These are phyloP conservation scores for Acanthosepion pharaonis DNA, from an alignment of 2,888 invertebrate genomes.

Conservation along the genomic window DNA sequence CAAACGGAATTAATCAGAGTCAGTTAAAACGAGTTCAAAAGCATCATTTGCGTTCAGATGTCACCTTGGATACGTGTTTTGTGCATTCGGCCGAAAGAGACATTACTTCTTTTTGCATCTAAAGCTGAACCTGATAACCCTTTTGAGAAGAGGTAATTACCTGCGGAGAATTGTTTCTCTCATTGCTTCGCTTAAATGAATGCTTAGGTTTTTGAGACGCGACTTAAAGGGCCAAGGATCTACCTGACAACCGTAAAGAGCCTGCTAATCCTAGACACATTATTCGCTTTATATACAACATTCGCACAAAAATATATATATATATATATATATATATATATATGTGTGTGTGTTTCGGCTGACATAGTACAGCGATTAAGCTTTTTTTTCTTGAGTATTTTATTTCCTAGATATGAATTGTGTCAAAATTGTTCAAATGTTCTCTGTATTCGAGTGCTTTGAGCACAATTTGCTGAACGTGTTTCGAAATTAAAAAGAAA, in stretches of 20 bases:
- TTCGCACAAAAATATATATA: no score
- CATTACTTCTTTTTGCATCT: background rate
- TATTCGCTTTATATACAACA: background rate
- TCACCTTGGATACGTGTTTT: background rate
- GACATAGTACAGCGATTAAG: no score
- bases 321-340: no score
- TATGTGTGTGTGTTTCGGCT: no score
- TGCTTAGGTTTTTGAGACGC: background rate
- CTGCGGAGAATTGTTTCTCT: background rate
- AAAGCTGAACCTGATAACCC: background rate
- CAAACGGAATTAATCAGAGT: background rate
- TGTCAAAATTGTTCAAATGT: no score
- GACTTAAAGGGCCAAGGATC: constrained; percentile 33
- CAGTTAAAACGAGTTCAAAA: background rate
- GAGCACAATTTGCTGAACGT: no score
- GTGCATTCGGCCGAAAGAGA: background rate
- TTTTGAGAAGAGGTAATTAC: background rate
- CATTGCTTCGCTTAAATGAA: background rate
- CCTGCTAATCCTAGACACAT: background rate
- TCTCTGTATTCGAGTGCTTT: no score
- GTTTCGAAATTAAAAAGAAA: no score
- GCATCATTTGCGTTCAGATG: background rate
- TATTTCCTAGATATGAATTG: no score
- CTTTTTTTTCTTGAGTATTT: no score
- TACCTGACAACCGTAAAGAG: constrained; percentile 33